Evolutionary conservation across 1,140 invertebrate species (phyloP).

Genomic region (Laodelphax striatellus): DNA sequence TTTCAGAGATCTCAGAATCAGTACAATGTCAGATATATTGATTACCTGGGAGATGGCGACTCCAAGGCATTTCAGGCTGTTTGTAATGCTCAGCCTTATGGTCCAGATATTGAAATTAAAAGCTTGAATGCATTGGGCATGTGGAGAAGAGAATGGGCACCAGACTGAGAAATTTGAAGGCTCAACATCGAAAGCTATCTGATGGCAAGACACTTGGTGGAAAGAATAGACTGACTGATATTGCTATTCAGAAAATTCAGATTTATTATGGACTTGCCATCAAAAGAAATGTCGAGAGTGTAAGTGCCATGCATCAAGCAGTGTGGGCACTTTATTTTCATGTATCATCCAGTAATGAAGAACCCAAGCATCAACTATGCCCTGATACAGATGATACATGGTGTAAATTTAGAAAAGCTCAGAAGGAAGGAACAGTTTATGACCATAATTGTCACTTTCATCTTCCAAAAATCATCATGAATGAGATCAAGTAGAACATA

Average conservation of each 20-base stretch:
- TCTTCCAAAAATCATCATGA: background rate
- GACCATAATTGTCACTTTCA: background rate
- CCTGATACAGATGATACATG: background rate
- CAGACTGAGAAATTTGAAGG: conserved; percentile 10
- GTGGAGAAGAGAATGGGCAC: conserved; percentile 15
- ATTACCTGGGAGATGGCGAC: conserved; percentile 15
- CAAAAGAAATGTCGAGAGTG: background rate
- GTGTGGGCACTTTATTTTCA: background rate
- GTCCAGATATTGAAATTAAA: background rate
- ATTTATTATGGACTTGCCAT: conserved; percentile 11
- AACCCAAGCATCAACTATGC: background rate
- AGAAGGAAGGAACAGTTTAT: background rate
- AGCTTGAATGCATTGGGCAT: conserved; percentile 12
- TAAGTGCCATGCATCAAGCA: too few relatives aligned
- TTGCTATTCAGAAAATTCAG: conserved; percentile 9
- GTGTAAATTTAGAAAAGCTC: background rate
- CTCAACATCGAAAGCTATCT: conserved; percentile 6
- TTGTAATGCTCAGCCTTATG: background rate
- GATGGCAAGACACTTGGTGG: conserved; percentile 12
- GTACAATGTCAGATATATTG: background rate
- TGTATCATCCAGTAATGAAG: background rate
- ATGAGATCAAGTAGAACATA: too few relatives aligned
- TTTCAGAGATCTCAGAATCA: conserved; percentile 10
- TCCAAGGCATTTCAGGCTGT: conserved; percentile 3
- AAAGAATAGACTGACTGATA: conserved; percentile 12